Evolutionary conservation across 2,113 vertebrate species (phyloP), one percentile per base, ranked within the genome.

Genomic region (Dipodomys ordii): DNA sequence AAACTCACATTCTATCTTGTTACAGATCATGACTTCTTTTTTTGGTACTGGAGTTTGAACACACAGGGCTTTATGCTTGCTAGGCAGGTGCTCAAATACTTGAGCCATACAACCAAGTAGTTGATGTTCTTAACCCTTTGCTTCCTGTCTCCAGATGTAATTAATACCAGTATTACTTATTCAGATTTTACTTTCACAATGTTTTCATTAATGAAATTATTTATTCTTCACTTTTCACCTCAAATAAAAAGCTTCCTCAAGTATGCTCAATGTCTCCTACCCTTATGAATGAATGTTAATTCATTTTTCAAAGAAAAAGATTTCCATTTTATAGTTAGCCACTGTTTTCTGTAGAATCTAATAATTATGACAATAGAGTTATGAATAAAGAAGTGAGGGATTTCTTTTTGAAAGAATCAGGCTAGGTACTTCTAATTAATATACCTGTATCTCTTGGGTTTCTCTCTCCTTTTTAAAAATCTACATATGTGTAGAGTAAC

Each of bases 161-260:
- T 88, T 88, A 77, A 19, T 78, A 57, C n/a, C 49, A 84, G 12
- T 25, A 81, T 39, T 72, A 92, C 20, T 86, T 23, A 71, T 88
- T 85, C 88, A n/a, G 7, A 91, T 92, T 92, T 92, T 91, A 83
- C 30, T 57, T 82, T 49, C 73, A 35, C 74, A 27, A 39, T 39
- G 64, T 92, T 83, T 73, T 73, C 39, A 85, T 22, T 83, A 65
- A 57, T 46, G 28, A 88, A 89, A 72, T 92, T 90, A 28, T 65
- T 94, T 83, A 53, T 85, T n/a, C 71, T 82, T 78, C 57, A 57
- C 27, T 81, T 94, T 90, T 72, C 73, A 71, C 46, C 88, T 91
- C 27, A 64, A 62, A 44, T 83, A 30, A 39, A 44, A 62, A 88
- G 6, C 7, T 23, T 19, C 19, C 7, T 87, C 35, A 90, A 19